Evolutionary conservation across 2,888 invertebrate genomes (phyloP), one percentile per base, ranked within the genome.

Genomic region (Tholera decimalis): DNA sequence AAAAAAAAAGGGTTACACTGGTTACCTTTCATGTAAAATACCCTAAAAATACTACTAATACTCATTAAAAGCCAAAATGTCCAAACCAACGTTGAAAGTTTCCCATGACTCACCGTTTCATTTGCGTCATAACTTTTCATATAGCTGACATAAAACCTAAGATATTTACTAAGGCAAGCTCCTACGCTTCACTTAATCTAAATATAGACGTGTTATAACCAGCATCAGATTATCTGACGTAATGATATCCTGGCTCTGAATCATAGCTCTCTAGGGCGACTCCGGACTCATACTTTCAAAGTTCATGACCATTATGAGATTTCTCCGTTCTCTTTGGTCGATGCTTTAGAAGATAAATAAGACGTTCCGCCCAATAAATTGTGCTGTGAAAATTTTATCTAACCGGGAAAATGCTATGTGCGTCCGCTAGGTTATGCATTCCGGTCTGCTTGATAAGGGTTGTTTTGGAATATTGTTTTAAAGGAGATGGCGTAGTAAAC

Each of bases 161-260:
- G 65, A 53, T 60, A 63, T 61, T 61, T 57, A 46, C 54, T 20
- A 41, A 59, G 44, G 54, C 49, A 49, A 56, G 59, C 61, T 39
- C 69, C 76, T 58, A 73, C 53, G 68, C 70, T 80, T 78, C 79
- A 80, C 83, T 83, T 85, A 74, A 83, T 88, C 89, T 87, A 90
- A 89, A 89, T 84, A 86, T 84, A 84, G 85, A 81, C 71, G 81
- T 84, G 84, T 82, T 82, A 83, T 82, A 86, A 84, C 85, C 85
- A 80, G 88, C 86, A 77, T 89, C 90, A 87, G 90, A 91, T 93
- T 92, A 91, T 90, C 82, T 85, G 83, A 83, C 86, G 89, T 91
- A 93, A 92, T 89, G 90, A 92, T 90, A 88, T 89, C 89, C 87
- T 84, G 83, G 85, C 84, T 73, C 88, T 92, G 92, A 93, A 83